Percentiles rank a stretch among this genome's conserved stretches.
These are phyloP conservation scores for Ischnus inquisitorius DNA, from an alignment of 2,888 invertebrate species.

Conservation along the genomic window DNA sequence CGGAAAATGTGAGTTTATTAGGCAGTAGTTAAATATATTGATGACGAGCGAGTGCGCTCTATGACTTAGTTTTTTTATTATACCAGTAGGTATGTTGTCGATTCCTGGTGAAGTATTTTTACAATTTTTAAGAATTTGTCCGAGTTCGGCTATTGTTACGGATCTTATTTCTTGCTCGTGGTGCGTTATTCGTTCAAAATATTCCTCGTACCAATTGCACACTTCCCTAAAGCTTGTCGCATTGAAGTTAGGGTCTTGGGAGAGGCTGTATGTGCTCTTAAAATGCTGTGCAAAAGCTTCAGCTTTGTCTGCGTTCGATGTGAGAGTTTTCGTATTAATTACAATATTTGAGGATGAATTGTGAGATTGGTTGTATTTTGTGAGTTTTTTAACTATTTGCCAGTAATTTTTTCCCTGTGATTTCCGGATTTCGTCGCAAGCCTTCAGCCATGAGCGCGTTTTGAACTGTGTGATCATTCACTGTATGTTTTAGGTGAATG, in stretches of 20 bases:
- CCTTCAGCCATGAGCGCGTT: slow-evolving; percentile 42
- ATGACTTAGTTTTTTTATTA: slow-evolving; percentile 9
- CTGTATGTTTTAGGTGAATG: slow-evolving; percentile 43
- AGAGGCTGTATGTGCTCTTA: background rate
- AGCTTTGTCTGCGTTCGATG: background rate
- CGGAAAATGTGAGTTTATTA: background rate
- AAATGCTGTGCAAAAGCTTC: slow-evolving; percentile 24
- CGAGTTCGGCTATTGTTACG: background rate
- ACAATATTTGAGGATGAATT: slow-evolving; percentile 1
- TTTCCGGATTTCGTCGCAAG: slow-evolving; percentile 28
- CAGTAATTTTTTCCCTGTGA: slow-evolving; percentile 49
- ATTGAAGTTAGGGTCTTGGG: slow-evolving; percentile 5
- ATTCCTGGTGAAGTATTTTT: slow-evolving; percentile 12
- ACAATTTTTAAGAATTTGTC: background rate
- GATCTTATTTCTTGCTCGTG: background rate
- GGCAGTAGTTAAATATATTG: background rate
- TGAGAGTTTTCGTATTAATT: slow-evolving; percentile 9
- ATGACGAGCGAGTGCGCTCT: slow-evolving; percentile 19
- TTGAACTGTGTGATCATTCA: slow-evolving; percentile 25
- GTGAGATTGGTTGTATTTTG: slow-evolving; percentile 16
- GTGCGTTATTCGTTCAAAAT: background rate
- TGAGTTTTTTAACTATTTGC: slow-evolving; percentile 40
- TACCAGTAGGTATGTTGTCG: slow-evolving; percentile 3
- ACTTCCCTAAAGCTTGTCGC: background rate
- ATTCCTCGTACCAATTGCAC: slow-evolving; percentile 14